Percentiles rank a stretch among this genome's conserved stretches.
These are phyloP conservation scores for Sebastes umbrosus DNA, from an alignment of 2,797 vertebrate genomes.

Conservation along the genomic window DNA sequence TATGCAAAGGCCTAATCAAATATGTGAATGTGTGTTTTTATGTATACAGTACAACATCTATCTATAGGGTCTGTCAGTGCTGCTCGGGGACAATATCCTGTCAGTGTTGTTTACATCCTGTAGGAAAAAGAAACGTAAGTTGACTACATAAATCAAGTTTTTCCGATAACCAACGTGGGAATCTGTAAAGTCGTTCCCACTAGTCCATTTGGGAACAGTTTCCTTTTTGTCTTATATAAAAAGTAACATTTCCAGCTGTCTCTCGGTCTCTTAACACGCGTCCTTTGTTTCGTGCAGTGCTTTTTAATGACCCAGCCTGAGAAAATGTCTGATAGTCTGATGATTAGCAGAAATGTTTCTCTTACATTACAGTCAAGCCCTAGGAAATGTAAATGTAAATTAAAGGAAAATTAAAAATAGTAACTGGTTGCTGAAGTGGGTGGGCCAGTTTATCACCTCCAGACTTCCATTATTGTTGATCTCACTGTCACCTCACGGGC, in stretches of 20 bases:
- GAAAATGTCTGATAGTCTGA: neutral
- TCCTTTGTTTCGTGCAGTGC: neutral
- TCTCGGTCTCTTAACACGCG: neutral
- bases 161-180: slow-evolving; percentile 43
- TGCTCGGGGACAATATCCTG: slow-evolving; percentile 58
- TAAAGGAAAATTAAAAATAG: neutral
- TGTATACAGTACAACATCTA: neutral
- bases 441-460: slow-evolving; percentile 40
- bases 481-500: slow-evolving; percentile 32
- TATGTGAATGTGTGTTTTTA: neutral
- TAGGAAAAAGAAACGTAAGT: slow-evolving; percentile 43
- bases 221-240: neutral
- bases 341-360: neutral
- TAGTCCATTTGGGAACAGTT: neutral
- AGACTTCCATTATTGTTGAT: slow-evolving; percentile 40
- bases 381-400: neutral
- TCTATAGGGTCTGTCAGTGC: slow-evolving; percentile 10
- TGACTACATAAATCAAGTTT: slow-evolving; percentile 33
- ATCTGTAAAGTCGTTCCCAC: neutral
- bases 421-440: slow-evolving; percentile 4
- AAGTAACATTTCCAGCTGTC: neutral
- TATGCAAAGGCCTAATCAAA: neutral
- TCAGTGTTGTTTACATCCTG: slow-evolving; percentile 69
- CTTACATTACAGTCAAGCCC: neutral
- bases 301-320: neutral